Evolutionary conservation across 2,888 invertebrate genomes (phyloP).

Genomic region (Pyrrhosoma nymphula): DNA sequence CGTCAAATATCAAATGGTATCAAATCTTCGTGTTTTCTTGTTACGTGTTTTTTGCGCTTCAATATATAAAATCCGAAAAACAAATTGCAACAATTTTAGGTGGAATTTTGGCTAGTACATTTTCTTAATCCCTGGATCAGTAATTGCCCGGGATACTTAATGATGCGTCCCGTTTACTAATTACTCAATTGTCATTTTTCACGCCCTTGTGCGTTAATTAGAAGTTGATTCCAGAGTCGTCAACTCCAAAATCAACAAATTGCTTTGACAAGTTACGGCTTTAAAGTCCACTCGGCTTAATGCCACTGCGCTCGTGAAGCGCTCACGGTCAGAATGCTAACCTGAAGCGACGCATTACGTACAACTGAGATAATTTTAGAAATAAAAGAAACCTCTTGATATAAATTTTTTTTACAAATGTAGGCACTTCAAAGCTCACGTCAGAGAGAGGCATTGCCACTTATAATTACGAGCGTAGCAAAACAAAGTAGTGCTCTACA

Average conservation of each 20-base stretch:
- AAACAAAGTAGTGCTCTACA: neutral
- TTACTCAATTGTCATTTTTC: neutral
- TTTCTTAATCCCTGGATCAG: neutral
- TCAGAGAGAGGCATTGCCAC: too few species aligned
- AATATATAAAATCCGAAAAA: too few species aligned
- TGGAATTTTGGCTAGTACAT: neutral
- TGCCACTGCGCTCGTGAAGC: neutral
- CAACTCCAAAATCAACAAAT: neutral
- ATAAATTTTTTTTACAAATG: too few species aligned
- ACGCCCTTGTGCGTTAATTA: neutral
- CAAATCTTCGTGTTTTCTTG: too few species aligned
- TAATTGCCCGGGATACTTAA: neutral
- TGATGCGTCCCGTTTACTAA: neutral
- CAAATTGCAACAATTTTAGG: neutral
- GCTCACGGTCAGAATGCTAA: neutral
- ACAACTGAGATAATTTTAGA: neutral
- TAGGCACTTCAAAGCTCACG: too few species aligned
- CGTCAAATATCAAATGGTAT: too few species aligned
- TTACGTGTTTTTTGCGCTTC: too few species aligned
- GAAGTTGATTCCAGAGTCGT: neutral
- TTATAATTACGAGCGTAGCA: neutral
- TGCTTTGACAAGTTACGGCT: neutral
- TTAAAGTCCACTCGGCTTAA: neutral
- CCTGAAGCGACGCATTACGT: neutral
- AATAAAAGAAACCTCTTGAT: neutral